These are phyloP conservation scores for Actinia tenebrosa DNA, from an alignment of 64 coral and sea anemone genomes.

Conservation along the genomic window DNA sequence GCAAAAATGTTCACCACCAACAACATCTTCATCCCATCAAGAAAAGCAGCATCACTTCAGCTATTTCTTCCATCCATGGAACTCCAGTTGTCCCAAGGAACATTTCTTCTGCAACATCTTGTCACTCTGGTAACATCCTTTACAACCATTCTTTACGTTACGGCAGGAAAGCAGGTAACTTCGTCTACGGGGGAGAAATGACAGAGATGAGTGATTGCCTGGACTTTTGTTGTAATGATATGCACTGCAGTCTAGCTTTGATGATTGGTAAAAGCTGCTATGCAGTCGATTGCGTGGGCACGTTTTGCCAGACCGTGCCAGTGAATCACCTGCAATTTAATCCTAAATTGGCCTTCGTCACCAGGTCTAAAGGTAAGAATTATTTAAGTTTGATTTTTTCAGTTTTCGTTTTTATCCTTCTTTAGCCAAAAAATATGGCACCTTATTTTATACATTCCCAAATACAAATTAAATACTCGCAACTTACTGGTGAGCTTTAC, in stretches of 20 bases:
- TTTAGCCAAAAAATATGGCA: too few relatives aligned
- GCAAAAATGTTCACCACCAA: background rate
- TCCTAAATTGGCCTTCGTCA: constrained; percentile 44
- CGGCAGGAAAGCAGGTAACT: constrained; percentile 44
- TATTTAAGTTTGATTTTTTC: background rate
- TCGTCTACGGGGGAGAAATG: constrained; percentile 28
- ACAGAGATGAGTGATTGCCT: constrained; percentile 40
- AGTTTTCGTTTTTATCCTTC: background rate
- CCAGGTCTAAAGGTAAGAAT: constrained; percentile 29
- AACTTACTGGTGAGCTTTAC: too few relatives aligned
- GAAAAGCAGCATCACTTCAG: background rate
- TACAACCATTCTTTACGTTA: constrained; percentile 46
- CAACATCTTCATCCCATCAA: background rate
- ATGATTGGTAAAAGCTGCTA: constrained; percentile 45
- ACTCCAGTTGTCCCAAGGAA: background rate
- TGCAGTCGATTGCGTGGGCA: constrained; percentile 31
- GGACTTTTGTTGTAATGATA: constrained; percentile 29
- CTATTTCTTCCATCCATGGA: background rate
- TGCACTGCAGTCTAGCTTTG: constrained; percentile 38
- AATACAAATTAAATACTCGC: too few relatives aligned
- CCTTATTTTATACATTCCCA: too few relatives aligned
- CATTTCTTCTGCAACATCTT: background rate
- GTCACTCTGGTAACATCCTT: constrained; percentile 26
- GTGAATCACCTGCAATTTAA: constrained; percentile 15
- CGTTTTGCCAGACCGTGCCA: constrained; percentile 51